Base-by-base conservation (phyloP, 37 sponge, comb jelly and placozoan genomes). In the Oscarella lobularis region DNA sequence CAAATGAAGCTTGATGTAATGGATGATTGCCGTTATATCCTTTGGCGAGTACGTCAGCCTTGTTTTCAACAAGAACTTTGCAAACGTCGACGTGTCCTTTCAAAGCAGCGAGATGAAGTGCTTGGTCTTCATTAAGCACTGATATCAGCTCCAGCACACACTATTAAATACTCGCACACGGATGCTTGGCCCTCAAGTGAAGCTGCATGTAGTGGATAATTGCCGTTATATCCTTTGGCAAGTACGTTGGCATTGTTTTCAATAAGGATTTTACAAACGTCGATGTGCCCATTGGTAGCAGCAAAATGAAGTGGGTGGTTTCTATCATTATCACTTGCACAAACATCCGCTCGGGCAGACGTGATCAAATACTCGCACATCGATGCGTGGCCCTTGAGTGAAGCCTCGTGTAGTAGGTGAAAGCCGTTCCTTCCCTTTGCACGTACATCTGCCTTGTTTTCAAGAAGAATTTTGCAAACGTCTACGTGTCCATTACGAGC, bases 81-180 rank as follows among this genome's bases (percentile, higher is more conserved):
- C 60, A 48, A 20, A 48, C 20, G 20, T 48, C 60, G 60, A 48
- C 60, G 20, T 48, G 60, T 27, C 20, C 14, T 27, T 27, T 27
- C 9, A 27, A 48, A 48, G 60, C 60, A 48, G 60, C 60, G 60
- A 48, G 60, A 48, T 48, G 60, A 48, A 48, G 60, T 20, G 60
- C 14, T 20, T 9, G 9, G 20, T 48, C 60, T 48, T 20, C 60
- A 48, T 48, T 48, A n/a, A n/a, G n/a, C n/a, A n/a, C n/a, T n/a
- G n/a, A n/a, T n/a, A n/a, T n/a, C n/a, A n/a, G n/a, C n/a, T n/a
- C n/a, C n/a, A n/a, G n/a, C n/a, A n/a, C n/a, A n/a, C n/a, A n/a
- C n/a, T n/a, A n/a, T n/a, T n/a, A n/a, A n/a, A n/a, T n/a, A n/a
- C n/a, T n/a, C n/a, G n/a, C n/a, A n/a, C n/a, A n/a, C n/a, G n/a